phyloP scores from a whole-genome alignment of 1,140 invertebrate species.

The Neodiprion pinetum region DNA sequence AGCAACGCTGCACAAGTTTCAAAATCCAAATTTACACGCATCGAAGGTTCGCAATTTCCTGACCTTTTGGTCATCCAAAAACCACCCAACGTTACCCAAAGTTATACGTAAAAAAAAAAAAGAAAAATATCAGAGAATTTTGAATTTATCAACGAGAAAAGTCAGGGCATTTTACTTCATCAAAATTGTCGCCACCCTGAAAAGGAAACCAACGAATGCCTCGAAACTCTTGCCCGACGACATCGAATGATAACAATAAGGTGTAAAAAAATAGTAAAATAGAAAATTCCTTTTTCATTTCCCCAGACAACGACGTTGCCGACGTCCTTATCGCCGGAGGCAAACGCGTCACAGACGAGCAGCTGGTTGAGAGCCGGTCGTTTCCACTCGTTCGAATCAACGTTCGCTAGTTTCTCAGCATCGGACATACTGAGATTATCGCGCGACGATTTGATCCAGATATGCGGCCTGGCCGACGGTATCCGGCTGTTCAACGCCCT shows the following conservation, averaged over 20 bases:
- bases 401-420: slow-evolving; percentile 87
- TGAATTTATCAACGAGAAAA: no score
- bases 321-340: slow-evolving; percentile 60
- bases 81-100: no score
- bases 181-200: no score
- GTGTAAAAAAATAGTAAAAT: no score
- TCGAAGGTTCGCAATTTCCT: no score
- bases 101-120: no score
- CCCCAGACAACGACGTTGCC: background rate
- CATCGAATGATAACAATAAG: background rate
- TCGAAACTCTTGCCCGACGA: background rate
- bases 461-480: slow-evolving; percentile 90
- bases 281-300: no score
- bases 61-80: no score
- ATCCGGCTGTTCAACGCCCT: slow-evolving; percentile 91
- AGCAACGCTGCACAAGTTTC: background rate
- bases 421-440: slow-evolving; percentile 86
- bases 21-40: no score
- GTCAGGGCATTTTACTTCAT: no score
- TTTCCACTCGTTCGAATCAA: slow-evolving; percentile 76
- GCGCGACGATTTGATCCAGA: slow-evolving; percentile 90
- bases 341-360: slow-evolving; percentile 74
- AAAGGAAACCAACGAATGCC: no score
- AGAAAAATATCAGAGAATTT: no score
- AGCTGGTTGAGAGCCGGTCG: slow-evolving; percentile 83